Percentiles rank a stretch among this genome's conserved stretches.
phyloP scores from a whole-genome alignment of 2,797 vertebrate species.

The Karalla daura region DNA sequence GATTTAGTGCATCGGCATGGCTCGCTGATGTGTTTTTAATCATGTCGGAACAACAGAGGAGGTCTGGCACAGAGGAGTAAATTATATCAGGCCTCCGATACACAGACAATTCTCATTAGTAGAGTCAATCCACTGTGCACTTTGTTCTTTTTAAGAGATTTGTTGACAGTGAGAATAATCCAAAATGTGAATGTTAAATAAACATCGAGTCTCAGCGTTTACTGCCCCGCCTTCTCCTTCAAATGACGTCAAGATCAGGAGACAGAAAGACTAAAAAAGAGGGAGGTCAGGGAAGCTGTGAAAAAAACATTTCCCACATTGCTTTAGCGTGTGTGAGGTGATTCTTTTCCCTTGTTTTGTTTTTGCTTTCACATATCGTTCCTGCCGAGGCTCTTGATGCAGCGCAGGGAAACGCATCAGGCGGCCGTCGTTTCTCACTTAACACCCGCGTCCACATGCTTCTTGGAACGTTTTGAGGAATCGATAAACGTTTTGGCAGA shows the following conservation, averaged over 20 bases:
- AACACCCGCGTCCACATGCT: background rate
- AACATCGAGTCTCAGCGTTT: background rate
- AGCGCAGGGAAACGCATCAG: background rate
- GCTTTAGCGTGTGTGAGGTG: background rate
- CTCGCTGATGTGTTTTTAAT: background rate
- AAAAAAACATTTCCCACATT: background rate
- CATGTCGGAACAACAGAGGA: background rate
- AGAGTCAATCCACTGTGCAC: background rate
- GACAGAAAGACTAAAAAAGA: background rate
- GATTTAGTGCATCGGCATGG: background rate
- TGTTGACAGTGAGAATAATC: background rate
- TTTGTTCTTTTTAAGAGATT: background rate
- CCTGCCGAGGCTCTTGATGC: background rate
- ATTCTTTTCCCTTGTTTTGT: background rate
- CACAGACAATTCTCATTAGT: background rate
- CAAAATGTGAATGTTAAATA: background rate
- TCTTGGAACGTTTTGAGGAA: conserved; percentile 9
- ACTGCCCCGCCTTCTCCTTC: too few species aligned
- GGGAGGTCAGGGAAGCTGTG: background rate
- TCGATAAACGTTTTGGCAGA: conserved; percentile 18
- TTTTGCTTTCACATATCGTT: background rate
- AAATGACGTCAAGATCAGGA: background rate
- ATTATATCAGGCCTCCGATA: background rate
- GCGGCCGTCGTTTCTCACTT: background rate
- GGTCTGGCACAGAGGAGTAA: background rate